These are phyloP conservation scores for Sceloporus tristichus DNA, from an alignment of 2,113 vertebrate genomes.

Conservation along the genomic window DNA sequence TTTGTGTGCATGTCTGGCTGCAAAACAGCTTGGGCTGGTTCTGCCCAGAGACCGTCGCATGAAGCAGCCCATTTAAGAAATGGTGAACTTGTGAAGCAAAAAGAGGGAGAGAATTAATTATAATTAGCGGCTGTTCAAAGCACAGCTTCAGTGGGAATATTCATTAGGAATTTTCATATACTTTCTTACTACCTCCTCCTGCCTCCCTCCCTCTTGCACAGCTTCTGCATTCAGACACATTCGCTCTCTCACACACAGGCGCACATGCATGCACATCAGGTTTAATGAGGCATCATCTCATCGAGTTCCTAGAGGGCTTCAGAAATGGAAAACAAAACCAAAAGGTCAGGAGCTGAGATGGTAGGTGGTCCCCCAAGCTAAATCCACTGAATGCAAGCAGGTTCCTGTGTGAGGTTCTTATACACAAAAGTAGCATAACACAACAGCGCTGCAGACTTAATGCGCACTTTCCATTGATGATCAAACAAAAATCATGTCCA, in stretches of 20 bases:
- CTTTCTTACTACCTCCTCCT: neutral
- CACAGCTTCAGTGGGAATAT: slow-evolving; percentile 33
- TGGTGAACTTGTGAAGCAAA: neutral
- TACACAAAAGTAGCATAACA: neutral
- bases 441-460: neutral
- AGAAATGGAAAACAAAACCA: slow-evolving; percentile 8
- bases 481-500: neutral
- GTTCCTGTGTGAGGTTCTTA: neutral
- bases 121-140: slow-evolving; percentile 32
- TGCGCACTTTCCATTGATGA: neutral
- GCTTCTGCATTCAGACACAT: neutral
- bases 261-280: neutral
- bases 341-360: slow-evolving; percentile 15
- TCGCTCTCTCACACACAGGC: neutral
- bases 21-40: neutral
- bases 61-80: slow-evolving; percentile 7
- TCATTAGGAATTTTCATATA: slow-evolving; percentile 15
- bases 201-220: neutral
- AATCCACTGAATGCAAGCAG: neutral
- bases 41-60: neutral
- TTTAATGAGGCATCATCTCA: slow-evolving; percentile 19
- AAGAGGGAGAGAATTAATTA: slow-evolving; percentile 6
- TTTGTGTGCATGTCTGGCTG: neutral
- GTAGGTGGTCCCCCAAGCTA: neutral
- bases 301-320: neutral